Percentiles rank a stretch among this genome's conserved stretches.
Evolutionary conservation across 2,797 vertebrate genomes (phyloP).

Genomic region (Spinus olivaceus): DNA sequence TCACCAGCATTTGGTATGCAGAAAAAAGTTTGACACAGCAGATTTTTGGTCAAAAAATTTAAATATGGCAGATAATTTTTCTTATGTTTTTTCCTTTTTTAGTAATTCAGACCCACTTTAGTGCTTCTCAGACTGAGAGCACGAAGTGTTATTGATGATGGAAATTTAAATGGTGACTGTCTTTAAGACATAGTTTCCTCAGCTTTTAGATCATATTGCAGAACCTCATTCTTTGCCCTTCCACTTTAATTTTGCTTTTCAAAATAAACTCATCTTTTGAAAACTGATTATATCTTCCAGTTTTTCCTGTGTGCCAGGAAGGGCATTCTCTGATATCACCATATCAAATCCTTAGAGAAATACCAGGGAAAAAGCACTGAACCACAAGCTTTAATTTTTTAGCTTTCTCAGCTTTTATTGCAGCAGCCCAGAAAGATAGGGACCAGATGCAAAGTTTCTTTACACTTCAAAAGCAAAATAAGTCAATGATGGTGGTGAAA

Average conservation of each 20-base stretch:
- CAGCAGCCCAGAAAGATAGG: background rate
- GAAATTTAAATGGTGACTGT: background rate
- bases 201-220: background rate
- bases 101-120: background rate
- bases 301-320: background rate
- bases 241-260: background rate
- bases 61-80: background rate
- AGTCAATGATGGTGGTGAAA: background rate
- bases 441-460: background rate
- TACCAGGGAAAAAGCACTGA: background rate
- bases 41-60: background rate
- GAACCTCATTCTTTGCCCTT: background rate
- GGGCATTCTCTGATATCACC: background rate
- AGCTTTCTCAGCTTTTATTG: background rate
- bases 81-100: background rate
- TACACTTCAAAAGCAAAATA: background rate
- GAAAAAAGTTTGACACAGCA: background rate
- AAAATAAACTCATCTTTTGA: background rate
- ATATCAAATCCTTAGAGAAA: background rate
- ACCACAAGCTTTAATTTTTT: no score
- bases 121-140: background rate
- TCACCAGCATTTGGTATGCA: background rate
- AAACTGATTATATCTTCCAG: background rate
- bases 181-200: background rate
- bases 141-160: background rate